These are phyloP conservation scores for Drosophila imparisetae DNA, from an alignment of 2,888 invertebrate genomes.

Conservation along the genomic window DNA sequence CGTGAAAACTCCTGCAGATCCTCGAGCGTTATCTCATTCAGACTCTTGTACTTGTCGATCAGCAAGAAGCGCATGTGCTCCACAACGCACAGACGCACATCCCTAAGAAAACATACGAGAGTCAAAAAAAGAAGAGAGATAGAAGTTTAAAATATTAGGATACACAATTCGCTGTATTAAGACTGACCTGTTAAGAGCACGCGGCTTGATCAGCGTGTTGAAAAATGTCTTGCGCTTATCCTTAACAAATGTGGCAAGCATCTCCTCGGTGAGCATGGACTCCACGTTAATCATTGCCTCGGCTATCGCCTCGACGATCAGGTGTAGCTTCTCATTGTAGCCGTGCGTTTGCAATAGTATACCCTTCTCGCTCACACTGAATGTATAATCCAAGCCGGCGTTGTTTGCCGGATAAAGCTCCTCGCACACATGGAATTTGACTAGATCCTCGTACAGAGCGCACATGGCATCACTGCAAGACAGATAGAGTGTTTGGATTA, in stretches of 20 bases:
- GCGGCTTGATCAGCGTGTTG: conserved; percentile 91
- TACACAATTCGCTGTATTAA: neutral
- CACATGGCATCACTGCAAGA: conserved; percentile 86
- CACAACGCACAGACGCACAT: conserved; percentile 89
- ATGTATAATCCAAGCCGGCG: conserved; percentile 87
- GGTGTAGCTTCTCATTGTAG: conserved; percentile 85
- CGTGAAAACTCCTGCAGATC: conserved; percentile 88
- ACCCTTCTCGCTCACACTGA: conserved; percentile 88
- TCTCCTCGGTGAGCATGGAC: conserved; percentile 86
- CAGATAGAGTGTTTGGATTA: conserved; percentile 3
- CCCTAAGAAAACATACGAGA: conserved; percentile 85
- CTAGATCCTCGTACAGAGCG: conserved; percentile 86
- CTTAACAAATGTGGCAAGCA: conserved; percentile 88
- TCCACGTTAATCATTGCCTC: conserved; percentile 88
- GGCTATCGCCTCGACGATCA: conserved; percentile 89
- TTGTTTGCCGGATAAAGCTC: conserved; percentile 83
- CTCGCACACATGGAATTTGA: conserved; percentile 85
- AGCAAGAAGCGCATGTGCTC: conserved; percentile 88
- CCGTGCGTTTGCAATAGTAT: conserved; percentile 82
- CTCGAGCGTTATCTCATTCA: conserved; percentile 86
- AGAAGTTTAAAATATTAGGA: neutral
- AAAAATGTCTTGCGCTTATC: conserved; percentile 88
- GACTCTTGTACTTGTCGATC: conserved; percentile 88
- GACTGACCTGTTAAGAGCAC: conserved; percentile 88
- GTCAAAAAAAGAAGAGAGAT: neutral